Evolutionary conservation across 1,140 invertebrate genomes (phyloP).

Genomic region (Lordiphosa collinella): DNA sequence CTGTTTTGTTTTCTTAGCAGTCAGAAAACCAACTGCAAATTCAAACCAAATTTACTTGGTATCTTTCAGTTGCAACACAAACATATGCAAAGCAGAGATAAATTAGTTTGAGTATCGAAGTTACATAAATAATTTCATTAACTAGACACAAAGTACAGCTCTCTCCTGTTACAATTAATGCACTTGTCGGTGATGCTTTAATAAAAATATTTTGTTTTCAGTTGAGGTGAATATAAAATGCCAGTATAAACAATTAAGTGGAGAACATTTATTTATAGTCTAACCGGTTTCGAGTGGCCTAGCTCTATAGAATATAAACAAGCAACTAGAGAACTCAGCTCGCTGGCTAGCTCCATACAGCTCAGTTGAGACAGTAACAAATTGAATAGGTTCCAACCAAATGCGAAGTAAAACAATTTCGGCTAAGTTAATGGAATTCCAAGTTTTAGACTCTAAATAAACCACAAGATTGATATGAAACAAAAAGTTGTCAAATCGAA

Average conservation of each 20-base stretch:
- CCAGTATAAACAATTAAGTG: constrained; percentile 57
- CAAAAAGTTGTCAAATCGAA: constrained; percentile 24
- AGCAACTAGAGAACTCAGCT: constrained; percentile 22
- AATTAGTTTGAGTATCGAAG: too few species aligned
- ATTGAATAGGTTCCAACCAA: background rate
- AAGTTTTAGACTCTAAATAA: constrained; percentile 1
- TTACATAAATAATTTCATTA: too few species aligned
- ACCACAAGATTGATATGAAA: constrained; percentile 1
- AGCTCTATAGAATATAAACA: constrained; percentile 41
- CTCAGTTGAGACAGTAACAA: constrained; percentile 3
- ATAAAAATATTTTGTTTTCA: background rate
- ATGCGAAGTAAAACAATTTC: too few species aligned
- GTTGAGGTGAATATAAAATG: constrained; percentile 34
- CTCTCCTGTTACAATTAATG: background rate
- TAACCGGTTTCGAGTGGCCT: constrained; percentile 56
- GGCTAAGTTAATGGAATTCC: background rate
- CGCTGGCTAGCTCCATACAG: background rate
- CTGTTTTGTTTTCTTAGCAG: constrained; percentile 22
- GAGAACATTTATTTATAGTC: constrained; percentile 57
- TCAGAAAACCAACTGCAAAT: constrained; percentile 17
- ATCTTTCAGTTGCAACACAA: too few species aligned
- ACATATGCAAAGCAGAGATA: too few species aligned
- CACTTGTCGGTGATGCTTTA: background rate
- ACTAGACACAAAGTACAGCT: too few species aligned
- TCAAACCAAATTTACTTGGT: constrained; percentile 2